A percentile compares a stretch with the other conserved stretches of the same genome.
These are phyloP conservation scores for Thalassophryne amazonica DNA, from an alignment of 2,797 vertebrate species.

Conservation along the genomic window DNA sequence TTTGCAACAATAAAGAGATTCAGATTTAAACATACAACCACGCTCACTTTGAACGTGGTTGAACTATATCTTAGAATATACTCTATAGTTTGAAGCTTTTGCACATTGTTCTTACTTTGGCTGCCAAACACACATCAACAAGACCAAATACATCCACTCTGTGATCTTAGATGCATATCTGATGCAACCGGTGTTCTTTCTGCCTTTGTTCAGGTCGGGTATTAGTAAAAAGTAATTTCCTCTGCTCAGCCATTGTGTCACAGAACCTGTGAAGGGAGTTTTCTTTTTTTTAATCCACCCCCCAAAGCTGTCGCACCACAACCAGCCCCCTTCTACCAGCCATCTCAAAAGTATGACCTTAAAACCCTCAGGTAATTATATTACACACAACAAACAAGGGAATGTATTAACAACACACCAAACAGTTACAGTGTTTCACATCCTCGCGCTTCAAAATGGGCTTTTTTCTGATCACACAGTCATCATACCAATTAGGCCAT, in stretches of 20 bases:
- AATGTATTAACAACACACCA: constrained; percentile 16
- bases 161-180: constrained; percentile 39
- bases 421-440: neutral
- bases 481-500: neutral
- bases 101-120: too few relatives aligned
- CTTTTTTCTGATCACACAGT: neutral
- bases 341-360: constrained; percentile 35
- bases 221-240: constrained; percentile 62
- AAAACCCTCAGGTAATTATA: constrained; percentile 24
- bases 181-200: constrained; percentile 39
- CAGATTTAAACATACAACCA: too few relatives aligned
- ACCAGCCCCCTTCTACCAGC: constrained; percentile 31
- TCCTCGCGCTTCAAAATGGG: neutral
- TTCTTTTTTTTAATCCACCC: too few relatives aligned
- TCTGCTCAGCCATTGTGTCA: constrained; percentile 49
- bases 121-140: too few relatives aligned
- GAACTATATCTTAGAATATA: too few relatives aligned
- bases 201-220: constrained; percentile 43
- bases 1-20: too few relatives aligned
- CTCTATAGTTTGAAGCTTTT: too few relatives aligned
- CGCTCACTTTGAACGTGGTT: too few relatives aligned
- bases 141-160: neutral
- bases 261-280: constrained; percentile 25
- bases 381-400: constrained; percentile 21
- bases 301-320: constrained; percentile 42